Conservation (phyloP, 1,140 invertebrate species). For the Camponotus vicinus region DNA sequence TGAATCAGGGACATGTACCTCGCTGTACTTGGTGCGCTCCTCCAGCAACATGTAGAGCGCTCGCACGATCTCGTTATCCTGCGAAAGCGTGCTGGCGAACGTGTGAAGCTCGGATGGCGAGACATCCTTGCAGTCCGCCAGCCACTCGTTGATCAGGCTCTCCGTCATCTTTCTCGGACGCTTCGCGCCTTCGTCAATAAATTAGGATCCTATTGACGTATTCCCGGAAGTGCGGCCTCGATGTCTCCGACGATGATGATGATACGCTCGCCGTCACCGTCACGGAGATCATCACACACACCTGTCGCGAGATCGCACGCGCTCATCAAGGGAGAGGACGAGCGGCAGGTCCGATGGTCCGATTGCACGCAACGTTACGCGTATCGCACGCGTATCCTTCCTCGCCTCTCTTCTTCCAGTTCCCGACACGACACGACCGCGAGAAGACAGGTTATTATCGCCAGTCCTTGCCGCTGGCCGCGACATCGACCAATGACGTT, state of each 20-base stretch:
- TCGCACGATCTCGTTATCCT: conserved; percentile 93
- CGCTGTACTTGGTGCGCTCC: conserved; percentile 88
- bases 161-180: conserved; percentile 88
- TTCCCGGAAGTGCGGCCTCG: conserved; percentile 36
- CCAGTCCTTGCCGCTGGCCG: not conserved
- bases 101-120: conserved; percentile 91
- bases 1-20: conserved; percentile 80
- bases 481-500: not conserved
- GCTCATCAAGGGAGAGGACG: not conserved
- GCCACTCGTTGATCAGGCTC: conserved; percentile 92
- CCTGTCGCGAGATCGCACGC: not conserved
- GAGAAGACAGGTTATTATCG: conserved; percentile 2
- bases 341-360: not conserved
- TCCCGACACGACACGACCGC: not conserved
- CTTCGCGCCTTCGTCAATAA: conserved; percentile 65
- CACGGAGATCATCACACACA: conserved; percentile 49
- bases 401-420: no score
- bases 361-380: no score
- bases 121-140: conserved; percentile 91
- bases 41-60: conserved; percentile 91
- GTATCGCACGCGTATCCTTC: no score
- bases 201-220: conserved; percentile 54
- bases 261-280: conserved; percentile 25
- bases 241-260: not conserved
- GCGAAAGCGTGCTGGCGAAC: conserved; percentile 91